These are phyloP conservation scores for Pseudochirops cupreus DNA, from an alignment of 2,797 vertebrate species.

Conservation along the genomic window DNA sequence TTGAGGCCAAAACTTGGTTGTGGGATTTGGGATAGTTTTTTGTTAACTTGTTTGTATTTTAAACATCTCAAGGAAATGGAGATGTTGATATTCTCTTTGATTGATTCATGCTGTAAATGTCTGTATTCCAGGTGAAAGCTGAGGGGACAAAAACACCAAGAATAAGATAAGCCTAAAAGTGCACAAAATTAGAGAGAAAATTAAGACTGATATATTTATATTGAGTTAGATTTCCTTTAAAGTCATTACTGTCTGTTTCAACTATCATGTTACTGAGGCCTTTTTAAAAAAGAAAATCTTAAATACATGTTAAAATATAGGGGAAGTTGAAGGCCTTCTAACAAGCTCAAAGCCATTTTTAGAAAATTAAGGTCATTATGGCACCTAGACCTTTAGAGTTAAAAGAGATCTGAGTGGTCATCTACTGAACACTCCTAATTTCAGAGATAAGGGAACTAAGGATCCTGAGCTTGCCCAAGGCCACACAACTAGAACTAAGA, in stretches of 20 bases:
- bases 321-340: conserved; percentile 26
- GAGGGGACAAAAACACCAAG: conserved; percentile 74
- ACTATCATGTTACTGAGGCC: conserved; percentile 36
- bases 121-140: conserved; percentile 71
- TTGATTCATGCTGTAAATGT: conserved; percentile 67
- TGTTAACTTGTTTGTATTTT: conserved; percentile 71
- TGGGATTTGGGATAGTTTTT: conserved; percentile 69
- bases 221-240: conserved; percentile 32
- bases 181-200: conserved; percentile 30
- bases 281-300: not conserved
- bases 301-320: not conserved
- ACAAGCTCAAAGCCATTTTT: conserved; percentile 47
- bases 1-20: conserved; percentile 72
- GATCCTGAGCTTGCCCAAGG: not conserved
- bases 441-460: not conserved
- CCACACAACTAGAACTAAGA: not conserved
- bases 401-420: not conserved
- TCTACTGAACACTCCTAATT: not conserved
- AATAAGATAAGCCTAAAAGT: conserved; percentile 36
- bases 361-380: conserved; percentile 37
- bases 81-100: conserved; percentile 70
- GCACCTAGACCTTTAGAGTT: conserved; percentile 15
- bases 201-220: conserved; percentile 1
- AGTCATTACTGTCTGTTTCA: not conserved
- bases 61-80: conserved; percentile 74